Evolutionary conservation across 2,113 vertebrate species (phyloP).

Genomic region (Dipodomys spectabilis): DNA sequence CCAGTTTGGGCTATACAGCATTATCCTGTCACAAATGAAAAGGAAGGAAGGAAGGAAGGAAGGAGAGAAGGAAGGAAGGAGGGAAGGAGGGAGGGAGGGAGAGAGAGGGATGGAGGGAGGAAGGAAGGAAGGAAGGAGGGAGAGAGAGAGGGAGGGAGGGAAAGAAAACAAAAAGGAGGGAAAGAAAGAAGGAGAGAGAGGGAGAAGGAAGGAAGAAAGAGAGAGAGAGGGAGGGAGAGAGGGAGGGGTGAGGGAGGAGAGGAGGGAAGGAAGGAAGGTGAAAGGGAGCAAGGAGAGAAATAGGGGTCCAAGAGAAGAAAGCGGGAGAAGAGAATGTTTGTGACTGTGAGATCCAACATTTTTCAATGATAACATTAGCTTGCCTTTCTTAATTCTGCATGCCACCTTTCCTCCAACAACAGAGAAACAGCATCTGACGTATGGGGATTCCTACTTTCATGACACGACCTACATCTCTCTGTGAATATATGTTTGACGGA

Average conservation of each 20-base stretch:
- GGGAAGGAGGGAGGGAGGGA: background rate
- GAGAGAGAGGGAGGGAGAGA: background rate
- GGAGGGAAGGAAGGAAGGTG: background rate
- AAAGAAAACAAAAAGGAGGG: no score
- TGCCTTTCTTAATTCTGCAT: slow-evolving; percentile 46
- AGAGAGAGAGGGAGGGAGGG: background rate
- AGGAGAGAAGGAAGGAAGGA: background rate
- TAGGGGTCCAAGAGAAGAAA: background rate
- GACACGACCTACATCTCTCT: slow-evolving; percentile 37
- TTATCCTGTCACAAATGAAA: background rate
- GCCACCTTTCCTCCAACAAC: background rate
- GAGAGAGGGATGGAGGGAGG: background rate
- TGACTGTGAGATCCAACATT: background rate
- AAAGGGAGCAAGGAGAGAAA: background rate
- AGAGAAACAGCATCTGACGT: background rate
- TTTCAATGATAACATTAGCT: slow-evolving; percentile 1
- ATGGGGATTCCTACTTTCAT: background rate
- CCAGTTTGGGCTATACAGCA: background rate
- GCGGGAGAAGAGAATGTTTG: background rate
- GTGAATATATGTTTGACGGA: background rate
- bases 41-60: background rate
- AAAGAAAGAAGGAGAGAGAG: no score
- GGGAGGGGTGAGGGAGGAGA: background rate
- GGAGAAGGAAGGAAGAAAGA: background rate
- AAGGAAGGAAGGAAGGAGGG: no score